Conservation (phyloP, 2,113 vertebrate species). For the Polypterus senegalus region DNA sequence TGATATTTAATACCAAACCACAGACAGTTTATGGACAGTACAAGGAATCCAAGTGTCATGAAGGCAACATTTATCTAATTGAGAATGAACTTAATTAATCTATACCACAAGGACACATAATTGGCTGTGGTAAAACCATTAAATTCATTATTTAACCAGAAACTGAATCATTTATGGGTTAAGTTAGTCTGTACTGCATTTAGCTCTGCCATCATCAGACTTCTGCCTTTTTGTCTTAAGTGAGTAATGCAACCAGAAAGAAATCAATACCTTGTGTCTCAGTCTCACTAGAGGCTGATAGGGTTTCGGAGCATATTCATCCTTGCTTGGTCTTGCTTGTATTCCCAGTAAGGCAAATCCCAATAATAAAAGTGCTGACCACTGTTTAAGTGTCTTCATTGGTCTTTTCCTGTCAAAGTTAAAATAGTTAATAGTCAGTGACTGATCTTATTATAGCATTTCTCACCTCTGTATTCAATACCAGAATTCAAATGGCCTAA, state of each 20-base stretch:
- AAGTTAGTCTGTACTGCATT: slow-evolving; percentile 14
- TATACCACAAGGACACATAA: background rate
- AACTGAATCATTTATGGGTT: slow-evolving; percentile 8
- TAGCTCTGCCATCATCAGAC: slow-evolving; percentile 30
- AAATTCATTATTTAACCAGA: background rate
- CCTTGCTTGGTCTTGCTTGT: slow-evolving; percentile 35
- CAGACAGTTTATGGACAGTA: no score
- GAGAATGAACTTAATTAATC: background rate
- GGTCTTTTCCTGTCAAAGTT: slow-evolving; percentile 40
- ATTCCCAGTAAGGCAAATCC: slow-evolving; percentile 29
- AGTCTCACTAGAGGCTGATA: slow-evolving; percentile 55
- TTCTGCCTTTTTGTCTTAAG: slow-evolving; percentile 12
- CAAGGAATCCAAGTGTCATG: no score
- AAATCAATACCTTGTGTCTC: slow-evolving; percentile 60
- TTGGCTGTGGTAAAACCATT: background rate
- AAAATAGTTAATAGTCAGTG: slow-evolving; percentile 25
- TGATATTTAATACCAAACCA: no score
- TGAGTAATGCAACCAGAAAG: slow-evolving; percentile 24
- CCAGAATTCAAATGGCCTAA: slow-evolving; percentile 18
- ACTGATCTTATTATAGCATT: slow-evolving; percentile 11
- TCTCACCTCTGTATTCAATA: slow-evolving; percentile 16
- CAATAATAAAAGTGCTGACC: slow-evolving; percentile 25
- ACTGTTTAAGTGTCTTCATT: slow-evolving; percentile 42
- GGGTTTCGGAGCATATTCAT: slow-evolving; percentile 32
- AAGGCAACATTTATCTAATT: background rate